These are phyloP conservation scores for Synergus laeviventris DNA, from an alignment of 2,888 invertebrate genomes.

Conservation along the genomic window DNA sequence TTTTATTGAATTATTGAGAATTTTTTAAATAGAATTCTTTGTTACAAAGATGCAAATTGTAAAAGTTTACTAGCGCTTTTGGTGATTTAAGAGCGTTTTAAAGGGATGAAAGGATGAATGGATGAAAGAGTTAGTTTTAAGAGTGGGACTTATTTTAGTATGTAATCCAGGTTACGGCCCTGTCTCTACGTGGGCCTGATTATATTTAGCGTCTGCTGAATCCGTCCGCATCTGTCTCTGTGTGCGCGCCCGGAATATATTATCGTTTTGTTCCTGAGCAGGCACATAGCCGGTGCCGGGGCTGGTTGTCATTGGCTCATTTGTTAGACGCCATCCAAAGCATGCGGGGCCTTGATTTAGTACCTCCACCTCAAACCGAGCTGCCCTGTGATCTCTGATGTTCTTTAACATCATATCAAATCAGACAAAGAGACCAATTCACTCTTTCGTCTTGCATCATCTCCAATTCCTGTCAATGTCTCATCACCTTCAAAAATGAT, in stretches of 20 bases:
- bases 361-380: conserved; percentile 71
- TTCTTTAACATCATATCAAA: conserved; percentile 56
- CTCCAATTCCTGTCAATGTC: neutral
- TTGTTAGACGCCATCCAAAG: conserved; percentile 76
- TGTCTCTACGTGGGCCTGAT: conserved; percentile 44
- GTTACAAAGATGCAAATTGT: neutral
- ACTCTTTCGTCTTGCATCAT: conserved; percentile 49
- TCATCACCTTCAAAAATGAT: conserved; percentile 10
- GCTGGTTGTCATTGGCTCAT: conserved; percentile 76
- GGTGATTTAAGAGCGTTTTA: neutral
- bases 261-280: conserved; percentile 74
- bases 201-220: conserved; percentile 53
- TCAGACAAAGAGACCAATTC: conserved; percentile 71
- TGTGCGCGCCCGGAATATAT: conserved; percentile 70
- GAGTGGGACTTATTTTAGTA: neutral
- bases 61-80: neutral
- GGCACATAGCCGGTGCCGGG: conserved; percentile 59
- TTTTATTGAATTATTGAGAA: neutral
- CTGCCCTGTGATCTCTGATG: conserved; percentile 57
- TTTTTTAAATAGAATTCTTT: neutral
- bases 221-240: conserved; percentile 52
- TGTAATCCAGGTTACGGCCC: conserved; percentile 10
- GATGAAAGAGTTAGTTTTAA: neutral
- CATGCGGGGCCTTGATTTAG: conserved; percentile 76
- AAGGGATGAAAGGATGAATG: neutral